These are phyloP conservation scores for Campylomormyrus tamandua DNA, from an alignment of 2,113 vertebrate genomes.

Conservation along the genomic window DNA sequence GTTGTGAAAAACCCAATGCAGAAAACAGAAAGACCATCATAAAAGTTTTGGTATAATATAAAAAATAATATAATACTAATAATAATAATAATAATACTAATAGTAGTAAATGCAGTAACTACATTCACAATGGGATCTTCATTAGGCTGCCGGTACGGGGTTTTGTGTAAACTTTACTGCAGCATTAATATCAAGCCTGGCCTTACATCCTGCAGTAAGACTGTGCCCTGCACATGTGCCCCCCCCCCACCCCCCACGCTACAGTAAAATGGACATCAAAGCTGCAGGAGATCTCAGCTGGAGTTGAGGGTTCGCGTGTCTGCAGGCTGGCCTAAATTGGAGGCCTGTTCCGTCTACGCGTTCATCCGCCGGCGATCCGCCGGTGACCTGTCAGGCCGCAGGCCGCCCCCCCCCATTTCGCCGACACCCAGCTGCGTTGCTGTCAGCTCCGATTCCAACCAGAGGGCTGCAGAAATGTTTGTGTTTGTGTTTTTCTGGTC, in stretches of 20 bases:
- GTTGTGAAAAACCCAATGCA: background rate
- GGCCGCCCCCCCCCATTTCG: background rate
- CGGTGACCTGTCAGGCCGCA: background rate
- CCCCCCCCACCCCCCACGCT: background rate
- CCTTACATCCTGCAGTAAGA: background rate
- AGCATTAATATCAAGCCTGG: background rate
- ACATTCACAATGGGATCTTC: background rate
- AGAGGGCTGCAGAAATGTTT: background rate
- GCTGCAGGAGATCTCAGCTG: background rate
- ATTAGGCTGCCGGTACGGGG: background rate
- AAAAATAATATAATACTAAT: background rate
- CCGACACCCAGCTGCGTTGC: background rate
- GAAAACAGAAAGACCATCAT: background rate
- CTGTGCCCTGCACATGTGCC: background rate
- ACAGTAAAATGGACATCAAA: background rate
- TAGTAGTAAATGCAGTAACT: background rate
- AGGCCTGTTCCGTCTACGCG: background rate
- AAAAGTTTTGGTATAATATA: background rate
- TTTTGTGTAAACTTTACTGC: background rate
- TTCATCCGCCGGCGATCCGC: background rate
- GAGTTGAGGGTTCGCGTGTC: background rate
- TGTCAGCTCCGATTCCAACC: background rate
- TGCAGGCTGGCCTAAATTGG: background rate
- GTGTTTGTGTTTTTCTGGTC: background rate
- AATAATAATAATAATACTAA: no score